Evolutionary conservation across 2,797 vertebrate genomes (phyloP), one percentile per base, ranked within the genome.

Genomic region (Orientallactaga sibirica): DNA sequence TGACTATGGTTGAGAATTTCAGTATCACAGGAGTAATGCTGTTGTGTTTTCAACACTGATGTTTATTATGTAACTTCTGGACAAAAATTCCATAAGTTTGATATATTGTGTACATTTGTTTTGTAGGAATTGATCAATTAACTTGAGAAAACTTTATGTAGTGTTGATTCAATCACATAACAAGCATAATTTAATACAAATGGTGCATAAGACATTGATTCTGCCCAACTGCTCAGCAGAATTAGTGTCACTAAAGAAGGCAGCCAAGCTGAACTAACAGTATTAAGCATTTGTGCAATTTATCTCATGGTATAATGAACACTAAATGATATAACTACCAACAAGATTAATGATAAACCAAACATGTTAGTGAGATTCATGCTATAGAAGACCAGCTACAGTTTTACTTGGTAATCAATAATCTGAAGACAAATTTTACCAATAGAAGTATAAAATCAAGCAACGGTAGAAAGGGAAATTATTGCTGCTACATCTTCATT

Each of bases 151-250:
- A 98, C 86, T 97, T 93, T 96, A 92, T 96, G 92, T 87, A 97
- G 90, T 97, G 96, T 97, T 97, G 97, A 98, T 98, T 98, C 96
- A 97, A 96, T 98, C 97, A 97, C 93, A 96, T 96, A 98, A 98
- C 96, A 98, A 98, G 97, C 76, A 61, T 98, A 98, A 98, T 98
- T 98, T 98, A 98, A 98, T 98, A 97, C 81, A 98, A 98, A 98
- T 97, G 43, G 67, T 71, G 24, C 96, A 98, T 97, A 97, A 98
- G 97, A 95, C 96, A 98, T 98, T 97, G 98, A 98, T 98, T 98
- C 98, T 98, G 85, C 91, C 96, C 93, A 98, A 98, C 82, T 98
- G 96, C 86, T 98, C 48, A 4, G 93, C 95, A 97, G 97, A 98
- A 98, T 98, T 98, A 98, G 82, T 97, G 90, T 98, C 97, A 97